A percentile compares a stretch with the other conserved stretches of the same genome.
These are phyloP conservation scores for Mionectes olivaceus DNA, from an alignment of 2,797 vertebrate species.

Conservation along the genomic window DNA sequence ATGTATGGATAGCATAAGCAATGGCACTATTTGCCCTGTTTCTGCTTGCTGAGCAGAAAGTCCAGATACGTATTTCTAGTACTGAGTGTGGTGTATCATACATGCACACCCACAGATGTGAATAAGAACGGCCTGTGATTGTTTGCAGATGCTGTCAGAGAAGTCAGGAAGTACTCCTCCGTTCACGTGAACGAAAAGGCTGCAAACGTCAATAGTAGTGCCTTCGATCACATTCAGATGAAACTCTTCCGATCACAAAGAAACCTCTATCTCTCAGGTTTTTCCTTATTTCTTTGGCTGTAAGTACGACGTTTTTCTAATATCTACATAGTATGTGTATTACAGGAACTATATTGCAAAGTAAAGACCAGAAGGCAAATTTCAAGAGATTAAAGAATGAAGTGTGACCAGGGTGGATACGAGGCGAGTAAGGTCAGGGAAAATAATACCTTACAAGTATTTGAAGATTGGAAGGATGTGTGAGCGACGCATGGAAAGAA, in stretches of 20 bases:
- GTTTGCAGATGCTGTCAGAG: slow-evolving; percentile 89
- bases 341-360: not conserved
- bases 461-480: not conserved
- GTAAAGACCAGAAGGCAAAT: not conserved
- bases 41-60: not conserved
- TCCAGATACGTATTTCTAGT: not conserved
- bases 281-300: slow-evolving; percentile 97
- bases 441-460: not conserved
- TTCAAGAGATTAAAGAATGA: not conserved
- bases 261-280: slow-evolving; percentile 97
- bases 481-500: not conserved
- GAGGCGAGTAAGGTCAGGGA: not conserved
- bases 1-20: not conserved
- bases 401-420: not conserved
- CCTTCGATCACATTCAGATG: slow-evolving; percentile 94
- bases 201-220: slow-evolving; percentile 74
- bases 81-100: not conserved
- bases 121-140: slow-evolving; percentile 8
- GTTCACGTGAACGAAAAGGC: slow-evolving; percentile 75
- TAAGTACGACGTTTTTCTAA: slow-evolving; percentile 76
- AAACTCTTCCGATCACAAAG: slow-evolving; percentile 96
- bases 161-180: slow-evolving; percentile 91
- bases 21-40: not conserved
- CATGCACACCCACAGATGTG: not conserved
- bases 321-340: not conserved